These are phyloP conservation scores for Saccostrea echinata DNA, from an alignment of 1,140 invertebrate species.

Conservation along the genomic window DNA sequence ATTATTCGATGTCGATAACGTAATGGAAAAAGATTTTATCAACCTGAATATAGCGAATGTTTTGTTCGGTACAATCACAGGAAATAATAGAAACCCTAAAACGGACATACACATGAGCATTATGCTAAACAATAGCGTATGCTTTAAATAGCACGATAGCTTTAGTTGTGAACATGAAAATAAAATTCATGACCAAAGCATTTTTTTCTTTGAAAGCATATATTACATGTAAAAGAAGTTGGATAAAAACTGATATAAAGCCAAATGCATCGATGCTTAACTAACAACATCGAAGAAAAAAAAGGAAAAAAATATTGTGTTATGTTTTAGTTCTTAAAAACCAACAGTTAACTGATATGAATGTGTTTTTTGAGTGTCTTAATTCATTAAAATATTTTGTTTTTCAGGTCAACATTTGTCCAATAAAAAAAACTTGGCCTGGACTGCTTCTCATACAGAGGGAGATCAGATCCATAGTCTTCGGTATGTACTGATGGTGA, in stretches of 20 bases:
- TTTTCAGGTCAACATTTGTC: no score
- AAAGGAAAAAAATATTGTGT: no score
- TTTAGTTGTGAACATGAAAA: neutral
- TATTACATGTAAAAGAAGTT: neutral
- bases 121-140: neutral
- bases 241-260: neutral
- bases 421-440: neutral
- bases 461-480: neutral
- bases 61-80: conserved; percentile 32
- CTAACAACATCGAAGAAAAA: no score
- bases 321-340: no score
- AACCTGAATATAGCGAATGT: neutral
- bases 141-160: neutral
- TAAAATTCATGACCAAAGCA: neutral
- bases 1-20: conserved; percentile 15
- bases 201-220: neutral
- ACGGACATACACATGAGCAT: neutral
- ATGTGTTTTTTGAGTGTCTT: no score
- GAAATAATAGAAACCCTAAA: conserved; percentile 9
- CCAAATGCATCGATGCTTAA: neutral
- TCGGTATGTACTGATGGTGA: neutral
- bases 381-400: no score
- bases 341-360: no score
- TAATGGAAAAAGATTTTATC: conserved; percentile 20
- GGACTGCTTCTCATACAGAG: neutral